Conservation (phyloP, 2,113 vertebrate species). For the Carassius carassius region DNA sequence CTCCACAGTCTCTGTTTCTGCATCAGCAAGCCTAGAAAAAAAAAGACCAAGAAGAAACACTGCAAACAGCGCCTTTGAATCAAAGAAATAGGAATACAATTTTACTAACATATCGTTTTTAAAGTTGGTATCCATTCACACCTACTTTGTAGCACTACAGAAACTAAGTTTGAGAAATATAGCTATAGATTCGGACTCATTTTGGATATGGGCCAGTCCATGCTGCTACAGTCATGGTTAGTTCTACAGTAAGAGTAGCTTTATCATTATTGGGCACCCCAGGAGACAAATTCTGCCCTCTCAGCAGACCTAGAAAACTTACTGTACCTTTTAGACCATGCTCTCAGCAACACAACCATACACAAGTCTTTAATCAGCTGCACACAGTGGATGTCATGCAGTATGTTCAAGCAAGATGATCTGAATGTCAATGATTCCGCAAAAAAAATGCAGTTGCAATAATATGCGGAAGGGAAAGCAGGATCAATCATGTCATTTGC, state of each 20-base stretch:
- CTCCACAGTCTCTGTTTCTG: not conserved
- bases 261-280: conserved; percentile 19
- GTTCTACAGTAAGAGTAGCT: conserved; percentile 17
- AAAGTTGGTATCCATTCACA: not conserved
- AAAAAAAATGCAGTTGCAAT: conserved; percentile 5
- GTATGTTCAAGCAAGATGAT: conserved; percentile 13
- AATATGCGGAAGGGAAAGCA: not conserved
- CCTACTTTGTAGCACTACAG: not conserved
- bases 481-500: not conserved
- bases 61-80: not conserved
- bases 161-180: not conserved
- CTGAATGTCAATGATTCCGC: not conserved
- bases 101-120: not conserved
- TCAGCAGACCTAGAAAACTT: conserved; percentile 35
- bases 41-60: not conserved
- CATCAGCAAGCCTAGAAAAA: not conserved
- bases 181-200: not conserved
- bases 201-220: not conserved
- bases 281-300: conserved; percentile 30
- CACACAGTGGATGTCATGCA: conserved; percentile 24
- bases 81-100: not conserved
- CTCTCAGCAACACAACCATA: conserved; percentile 13
- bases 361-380: conserved; percentile 34
- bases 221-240: conserved; percentile 23
- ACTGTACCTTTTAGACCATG: conserved; percentile 30